A percentile compares a stretch with the other conserved stretches of the same genome.
phyloP scores from a whole-genome alignment of 1,140 invertebrate species.

The Eueides isabella region DNA sequence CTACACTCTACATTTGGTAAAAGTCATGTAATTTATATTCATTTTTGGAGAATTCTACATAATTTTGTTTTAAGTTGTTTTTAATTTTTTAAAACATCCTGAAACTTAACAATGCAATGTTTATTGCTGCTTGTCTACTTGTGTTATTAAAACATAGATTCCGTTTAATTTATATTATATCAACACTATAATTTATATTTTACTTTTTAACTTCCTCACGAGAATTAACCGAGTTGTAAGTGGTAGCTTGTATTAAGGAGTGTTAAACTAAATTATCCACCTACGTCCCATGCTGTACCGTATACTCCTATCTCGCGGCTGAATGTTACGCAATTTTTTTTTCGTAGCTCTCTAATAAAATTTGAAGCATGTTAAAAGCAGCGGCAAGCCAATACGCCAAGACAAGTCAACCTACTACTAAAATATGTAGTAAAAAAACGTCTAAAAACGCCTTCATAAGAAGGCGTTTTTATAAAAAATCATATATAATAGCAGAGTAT shows the following conservation, averaged over 20 bases:
- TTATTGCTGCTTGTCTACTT: conserved; percentile 1
- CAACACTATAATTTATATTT: too few relatives aligned
- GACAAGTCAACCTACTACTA: too few relatives aligned
- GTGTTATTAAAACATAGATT: conserved; percentile 20
- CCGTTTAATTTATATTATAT: not conserved
- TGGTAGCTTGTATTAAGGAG: not conserved
- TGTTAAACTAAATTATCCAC: not conserved
- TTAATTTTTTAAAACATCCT: not conserved
- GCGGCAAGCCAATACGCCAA: too few relatives aligned
- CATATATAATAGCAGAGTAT: too few relatives aligned
- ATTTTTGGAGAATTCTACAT: conserved; percentile 23
- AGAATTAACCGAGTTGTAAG: not conserved
- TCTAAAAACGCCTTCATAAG: too few relatives aligned
- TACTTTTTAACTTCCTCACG: not conserved
- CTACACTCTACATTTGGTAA: conserved; percentile 39
- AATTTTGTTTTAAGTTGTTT: not conserved
- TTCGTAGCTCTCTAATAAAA: not conserved
- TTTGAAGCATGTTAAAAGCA: too few relatives aligned
- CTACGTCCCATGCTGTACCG: not conserved
- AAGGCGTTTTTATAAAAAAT: too few relatives aligned
- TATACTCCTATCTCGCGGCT: not conserved
- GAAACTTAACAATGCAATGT: not conserved
- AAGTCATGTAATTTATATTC: not conserved
- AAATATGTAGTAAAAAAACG: too few relatives aligned
- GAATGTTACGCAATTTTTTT: not conserved